phyloP scores from a whole-genome alignment of 1,140 invertebrate species.

The Vollenhovia emeryi region DNA sequence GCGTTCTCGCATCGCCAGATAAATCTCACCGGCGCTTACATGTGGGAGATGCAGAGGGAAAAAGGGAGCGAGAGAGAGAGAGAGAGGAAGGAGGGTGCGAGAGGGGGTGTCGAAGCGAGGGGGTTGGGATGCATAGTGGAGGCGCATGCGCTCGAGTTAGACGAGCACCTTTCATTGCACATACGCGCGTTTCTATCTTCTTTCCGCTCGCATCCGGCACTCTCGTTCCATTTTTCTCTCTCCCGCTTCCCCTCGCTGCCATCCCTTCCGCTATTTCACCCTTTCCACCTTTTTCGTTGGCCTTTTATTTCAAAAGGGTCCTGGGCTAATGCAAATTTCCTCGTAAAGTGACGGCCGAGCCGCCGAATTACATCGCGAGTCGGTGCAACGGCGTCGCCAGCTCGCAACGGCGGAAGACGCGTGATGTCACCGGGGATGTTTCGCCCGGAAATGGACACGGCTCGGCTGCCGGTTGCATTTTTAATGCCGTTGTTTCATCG shows the following conservation, averaged over 20 bases:
- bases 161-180: conserved; percentile 58
- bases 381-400: conserved; percentile 41
- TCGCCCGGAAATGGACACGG: conserved; percentile 60
- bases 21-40: conserved; percentile 81
- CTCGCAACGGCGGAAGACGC: conserved; percentile 49
- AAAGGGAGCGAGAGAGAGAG: conserved; percentile 50
- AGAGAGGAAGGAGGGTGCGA: not conserved
- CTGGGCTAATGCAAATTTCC: conserved; percentile 78
- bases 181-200: conserved; percentile 45
- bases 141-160: conserved; percentile 76
- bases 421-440: conserved; percentile 18
- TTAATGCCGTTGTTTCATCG: conserved; percentile 45
- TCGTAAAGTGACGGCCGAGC: conserved; percentile 73
- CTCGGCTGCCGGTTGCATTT: conserved; percentile 49
- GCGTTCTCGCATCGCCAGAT: conserved; percentile 79
- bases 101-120: conserved; percentile 11
- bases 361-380: conserved; percentile 69
- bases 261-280: conserved; percentile 60
- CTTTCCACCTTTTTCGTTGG: conserved; percentile 73
- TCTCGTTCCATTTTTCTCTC: conserved; percentile 28
- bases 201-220: conserved; percentile 22
- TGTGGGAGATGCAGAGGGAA: conserved; percentile 72
- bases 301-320: conserved; percentile 78
- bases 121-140: conserved; percentile 46
- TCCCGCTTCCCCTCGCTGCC: conserved; percentile 4